Conservation (phyloP, 2,797 vertebrate genomes). For the Sylvia borin region DNA sequence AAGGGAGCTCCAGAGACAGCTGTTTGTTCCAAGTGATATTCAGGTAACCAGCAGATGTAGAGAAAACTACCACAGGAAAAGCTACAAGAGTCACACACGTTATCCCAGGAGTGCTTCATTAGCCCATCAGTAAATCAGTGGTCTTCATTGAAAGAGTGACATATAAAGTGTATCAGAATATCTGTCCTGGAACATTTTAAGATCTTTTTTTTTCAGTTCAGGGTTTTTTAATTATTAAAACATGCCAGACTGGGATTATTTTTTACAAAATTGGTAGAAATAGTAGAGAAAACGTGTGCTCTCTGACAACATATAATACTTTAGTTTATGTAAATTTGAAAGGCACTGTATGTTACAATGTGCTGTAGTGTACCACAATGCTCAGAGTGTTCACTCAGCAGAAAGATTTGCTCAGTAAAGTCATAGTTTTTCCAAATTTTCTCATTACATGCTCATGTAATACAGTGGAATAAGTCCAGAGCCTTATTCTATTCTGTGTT, state of each 20-base stretch:
- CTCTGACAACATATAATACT: neutral
- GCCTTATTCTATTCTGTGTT: neutral
- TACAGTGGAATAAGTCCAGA: neutral
- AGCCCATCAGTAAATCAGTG: neutral
- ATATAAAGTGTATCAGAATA: neutral
- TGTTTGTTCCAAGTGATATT: neutral
- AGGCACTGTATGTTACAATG: neutral
- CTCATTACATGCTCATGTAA: neutral
- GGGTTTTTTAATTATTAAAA: neutral
- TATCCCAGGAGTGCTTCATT: neutral
- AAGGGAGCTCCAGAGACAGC: neutral
- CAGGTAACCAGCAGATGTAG: neutral
- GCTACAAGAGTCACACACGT: neutral
- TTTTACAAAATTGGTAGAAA: neutral
- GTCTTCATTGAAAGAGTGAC: neutral
- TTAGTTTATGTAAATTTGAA: neutral
- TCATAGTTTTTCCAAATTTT: neutral
- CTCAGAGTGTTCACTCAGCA: neutral
- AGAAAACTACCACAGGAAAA: neutral
- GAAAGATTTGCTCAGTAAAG: neutral
- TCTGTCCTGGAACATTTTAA: neutral
- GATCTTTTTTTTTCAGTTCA: neutral
- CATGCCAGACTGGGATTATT: neutral
- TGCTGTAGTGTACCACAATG: neutral
- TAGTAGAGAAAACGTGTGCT: neutral